Percentiles rank a stretch among this genome's conserved stretches.
phyloP scores from a whole-genome alignment of 2,113 vertebrate species.

The Poecile atricapillus region DNA sequence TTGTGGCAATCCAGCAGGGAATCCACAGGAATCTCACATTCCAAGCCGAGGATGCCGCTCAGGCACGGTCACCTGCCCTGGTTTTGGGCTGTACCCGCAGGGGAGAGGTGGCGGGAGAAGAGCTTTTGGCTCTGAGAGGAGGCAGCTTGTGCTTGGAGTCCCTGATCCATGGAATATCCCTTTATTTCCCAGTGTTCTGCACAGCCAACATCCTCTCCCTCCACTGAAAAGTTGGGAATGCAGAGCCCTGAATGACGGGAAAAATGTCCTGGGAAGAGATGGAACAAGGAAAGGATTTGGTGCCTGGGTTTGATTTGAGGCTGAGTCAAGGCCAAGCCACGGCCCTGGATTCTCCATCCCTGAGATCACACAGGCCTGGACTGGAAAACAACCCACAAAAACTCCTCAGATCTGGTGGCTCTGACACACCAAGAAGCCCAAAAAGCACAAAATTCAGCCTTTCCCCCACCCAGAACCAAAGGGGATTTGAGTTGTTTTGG shows the following conservation, averaged over 20 bases:
- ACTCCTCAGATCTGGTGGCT: neutral
- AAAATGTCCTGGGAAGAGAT: neutral
- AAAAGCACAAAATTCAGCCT: neutral
- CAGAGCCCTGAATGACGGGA: neutral
- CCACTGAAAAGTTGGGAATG: neutral
- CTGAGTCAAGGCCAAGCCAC: constrained; percentile 41
- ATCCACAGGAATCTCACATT: neutral
- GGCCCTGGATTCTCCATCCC: constrained; percentile 3
- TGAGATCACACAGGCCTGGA: neutral
- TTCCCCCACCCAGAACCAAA: neutral
- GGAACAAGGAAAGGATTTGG: neutral
- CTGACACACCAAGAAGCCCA: neutral
- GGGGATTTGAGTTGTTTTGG: neutral
- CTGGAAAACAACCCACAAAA: neutral
- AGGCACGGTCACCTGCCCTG: no score
- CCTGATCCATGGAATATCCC: neutral
- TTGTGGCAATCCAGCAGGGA: no score
- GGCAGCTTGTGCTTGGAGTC: neutral
- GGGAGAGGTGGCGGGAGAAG: neutral
- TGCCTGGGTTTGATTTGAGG: constrained; percentile 3
- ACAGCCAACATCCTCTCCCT: neutral
- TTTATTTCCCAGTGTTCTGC: neutral
- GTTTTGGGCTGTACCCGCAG: neutral
- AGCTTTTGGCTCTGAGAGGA: neutral
- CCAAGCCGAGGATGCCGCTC: neutral